Percentiles rank a stretch among this genome's conserved stretches.
These are phyloP conservation scores for Arbacia lixula DNA, from an alignment of 53 echinoderm and acorn worm species.

Conservation along the genomic window DNA sequence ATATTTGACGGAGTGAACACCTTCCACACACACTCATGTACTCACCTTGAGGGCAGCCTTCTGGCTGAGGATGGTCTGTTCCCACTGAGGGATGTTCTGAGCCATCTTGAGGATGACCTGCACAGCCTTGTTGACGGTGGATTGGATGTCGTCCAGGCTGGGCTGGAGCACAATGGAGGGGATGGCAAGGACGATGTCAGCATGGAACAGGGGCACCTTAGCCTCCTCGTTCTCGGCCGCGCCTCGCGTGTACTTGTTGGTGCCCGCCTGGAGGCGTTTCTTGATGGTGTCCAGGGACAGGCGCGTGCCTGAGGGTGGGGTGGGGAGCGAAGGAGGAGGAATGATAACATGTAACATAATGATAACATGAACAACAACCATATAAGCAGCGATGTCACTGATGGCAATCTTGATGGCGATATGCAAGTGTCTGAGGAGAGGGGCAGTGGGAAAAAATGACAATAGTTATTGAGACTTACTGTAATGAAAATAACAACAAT, in stretches of 20 bases:
- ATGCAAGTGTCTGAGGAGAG: too few relatives aligned
- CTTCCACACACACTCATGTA: too few relatives aligned
- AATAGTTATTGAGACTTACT: too few relatives aligned
- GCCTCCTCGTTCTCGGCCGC: constrained; percentile 83
- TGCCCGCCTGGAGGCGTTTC: constrained; percentile 85
- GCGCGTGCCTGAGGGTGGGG: constrained; percentile 75
- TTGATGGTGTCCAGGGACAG: constrained; percentile 99
- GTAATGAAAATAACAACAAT: too few relatives aligned
- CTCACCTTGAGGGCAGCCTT: constrained; percentile 94
- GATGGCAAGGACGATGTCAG: constrained; percentile 89
- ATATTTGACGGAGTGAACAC: too few relatives aligned
- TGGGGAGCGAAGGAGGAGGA: background rate
- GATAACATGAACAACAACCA: background rate
- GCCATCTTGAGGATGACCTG: constrained; percentile 99
- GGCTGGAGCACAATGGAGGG: constrained; percentile 91
- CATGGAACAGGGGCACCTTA: constrained; percentile 88
- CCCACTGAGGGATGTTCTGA: constrained; percentile 96
- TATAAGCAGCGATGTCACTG: too few relatives aligned
- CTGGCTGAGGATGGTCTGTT: constrained; percentile 92
- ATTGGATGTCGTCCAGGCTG: constrained; percentile 93
- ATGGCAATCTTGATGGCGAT: too few relatives aligned
- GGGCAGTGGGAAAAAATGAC: background rate
- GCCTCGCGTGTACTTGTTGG: constrained; percentile 92
- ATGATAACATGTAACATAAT: too few relatives aligned
- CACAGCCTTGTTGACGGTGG: constrained; percentile 88